A percentile compares a stretch with the other conserved stretches of the same genome.
These are phyloP conservation scores for Nebria brevicollis DNA, from an alignment of 2,888 invertebrate species.

Conservation along the genomic window DNA sequence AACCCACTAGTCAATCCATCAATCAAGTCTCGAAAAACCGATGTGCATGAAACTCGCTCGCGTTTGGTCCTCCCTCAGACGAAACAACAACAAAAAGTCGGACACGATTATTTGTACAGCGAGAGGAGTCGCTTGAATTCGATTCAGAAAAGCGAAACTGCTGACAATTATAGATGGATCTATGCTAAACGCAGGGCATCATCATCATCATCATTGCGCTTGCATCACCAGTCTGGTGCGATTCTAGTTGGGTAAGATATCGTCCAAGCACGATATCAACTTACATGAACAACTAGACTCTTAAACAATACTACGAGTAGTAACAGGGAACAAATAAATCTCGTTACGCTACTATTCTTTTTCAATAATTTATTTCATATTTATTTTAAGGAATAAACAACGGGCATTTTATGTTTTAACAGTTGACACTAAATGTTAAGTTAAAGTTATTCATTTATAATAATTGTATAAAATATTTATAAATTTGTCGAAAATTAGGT, in stretches of 20 bases:
- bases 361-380: too few relatives aligned
- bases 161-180: slow-evolving; percentile 42
- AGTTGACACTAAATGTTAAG: too few relatives aligned
- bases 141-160: slow-evolving; percentile 27
- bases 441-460: too few relatives aligned
- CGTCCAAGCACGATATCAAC: neutral
- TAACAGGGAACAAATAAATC: too few relatives aligned
- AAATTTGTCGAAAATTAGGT: too few relatives aligned
- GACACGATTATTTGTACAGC: neutral
- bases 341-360: too few relatives aligned
- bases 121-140: neutral
- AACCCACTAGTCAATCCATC: neutral
- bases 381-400: too few relatives aligned
- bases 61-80: neutral
- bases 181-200: slow-evolving; percentile 18
- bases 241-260: neutral
- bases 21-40: neutral
- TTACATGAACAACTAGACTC: neutral
- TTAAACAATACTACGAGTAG: neutral
- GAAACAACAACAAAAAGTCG: neutral
- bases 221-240: neutral
- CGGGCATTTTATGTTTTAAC: too few relatives aligned
- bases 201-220: neutral
- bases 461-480: too few relatives aligned
- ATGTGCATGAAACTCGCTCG: too few relatives aligned